Base-by-base conservation (phyloP, 2,888 invertebrate species). In the Microplitis manilae region DNA sequence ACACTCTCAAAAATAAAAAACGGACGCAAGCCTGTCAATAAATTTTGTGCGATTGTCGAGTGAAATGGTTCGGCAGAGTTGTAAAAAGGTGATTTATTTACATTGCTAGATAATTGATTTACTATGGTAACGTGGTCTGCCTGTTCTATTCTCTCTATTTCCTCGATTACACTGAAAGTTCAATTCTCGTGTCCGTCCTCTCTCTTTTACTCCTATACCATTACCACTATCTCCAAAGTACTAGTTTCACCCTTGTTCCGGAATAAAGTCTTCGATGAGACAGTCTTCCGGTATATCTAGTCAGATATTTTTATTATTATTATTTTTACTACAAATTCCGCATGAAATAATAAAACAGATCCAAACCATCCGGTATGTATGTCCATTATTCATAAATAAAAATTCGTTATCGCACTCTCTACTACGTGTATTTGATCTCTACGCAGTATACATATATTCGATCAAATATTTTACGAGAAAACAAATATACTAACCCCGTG, bases 41-140 rank as follows among this genome's bases (percentile, higher is more conserved):
- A 89, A 89, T 89, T 88, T 86, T 83, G 82, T 83, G 82, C 83
- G 85, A 85, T 85, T 85, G 87, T 86, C 89, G 85, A 80, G 83
- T 83, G 84, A 82, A 81, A 82, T 84, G 84, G 82, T 83, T 82
- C 80, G 84, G 84, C 81, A 80, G 84, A 86, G 86, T 86, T 88
- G 88, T 89, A 88, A 89, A 89, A 87, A 85, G 85, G 86, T 88
- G 89, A 89, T 89, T 89, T 89, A 89, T 89, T 88, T 88, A 87
- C 89, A 88, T 86, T 86, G 84, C 86, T 77, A 86, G 85, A 86
- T 89, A 89, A 89, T 89, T 89, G 88, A 89, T 89, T 89, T 89
- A 89, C 87, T 86, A 87, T 62, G 39, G 73, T 73, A 81, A 77
- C 60, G 68, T 68, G 80, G 78, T 76, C 67, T 74, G 75, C 71